Percentiles rank a stretch among this genome's conserved stretches.
These are phyloP conservation scores for Stratiomys singularior DNA, from an alignment of 2,888 invertebrate genomes.

Conservation along the genomic window DNA sequence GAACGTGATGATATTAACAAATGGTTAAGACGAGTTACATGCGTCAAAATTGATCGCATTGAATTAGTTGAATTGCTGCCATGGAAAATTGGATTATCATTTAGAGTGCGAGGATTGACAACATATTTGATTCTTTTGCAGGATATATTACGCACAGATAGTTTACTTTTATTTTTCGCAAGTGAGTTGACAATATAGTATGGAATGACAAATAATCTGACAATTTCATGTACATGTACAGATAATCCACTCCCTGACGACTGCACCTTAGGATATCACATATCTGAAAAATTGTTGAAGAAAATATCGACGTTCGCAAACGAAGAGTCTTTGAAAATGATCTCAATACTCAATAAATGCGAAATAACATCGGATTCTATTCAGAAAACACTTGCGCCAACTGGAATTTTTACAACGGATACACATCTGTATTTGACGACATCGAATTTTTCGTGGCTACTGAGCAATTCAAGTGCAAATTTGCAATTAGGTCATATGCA, in stretches of 20 bases:
- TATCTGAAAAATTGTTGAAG: slow-evolving; percentile 62
- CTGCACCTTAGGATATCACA: slow-evolving; percentile 62
- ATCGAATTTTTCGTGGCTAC: slow-evolving; percentile 67
- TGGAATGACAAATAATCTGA: no score
- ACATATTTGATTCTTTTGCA: slow-evolving; percentile 65
- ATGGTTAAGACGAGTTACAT: slow-evolving; percentile 67
- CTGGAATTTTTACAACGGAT: slow-evolving; percentile 62
- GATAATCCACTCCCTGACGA: slow-evolving; percentile 64
- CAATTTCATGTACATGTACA: no score
- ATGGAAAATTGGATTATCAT: slow-evolving; percentile 68
- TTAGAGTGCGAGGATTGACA: slow-evolving; percentile 65
- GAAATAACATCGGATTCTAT: slow-evolving; percentile 60
- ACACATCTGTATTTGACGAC: slow-evolving; percentile 66
- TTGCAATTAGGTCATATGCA: slow-evolving; percentile 63
- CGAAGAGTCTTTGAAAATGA: slow-evolving; percentile 63
- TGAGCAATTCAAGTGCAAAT: slow-evolving; percentile 56
- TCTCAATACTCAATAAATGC: slow-evolving; percentile 66
- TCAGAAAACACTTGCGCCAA: slow-evolving; percentile 57
- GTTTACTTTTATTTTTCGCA: slow-evolving; percentile 66
- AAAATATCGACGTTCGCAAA: slow-evolving; percentile 57
- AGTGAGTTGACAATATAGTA: slow-evolving; percentile 61
- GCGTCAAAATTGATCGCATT: slow-evolving; percentile 66
- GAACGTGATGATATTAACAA: slow-evolving; percentile 68
- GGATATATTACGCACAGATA: slow-evolving; percentile 68
- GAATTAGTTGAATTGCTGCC: slow-evolving; percentile 67